Conservation (phyloP, 2,797 vertebrate species). For the Tragopan temminckii region DNA sequence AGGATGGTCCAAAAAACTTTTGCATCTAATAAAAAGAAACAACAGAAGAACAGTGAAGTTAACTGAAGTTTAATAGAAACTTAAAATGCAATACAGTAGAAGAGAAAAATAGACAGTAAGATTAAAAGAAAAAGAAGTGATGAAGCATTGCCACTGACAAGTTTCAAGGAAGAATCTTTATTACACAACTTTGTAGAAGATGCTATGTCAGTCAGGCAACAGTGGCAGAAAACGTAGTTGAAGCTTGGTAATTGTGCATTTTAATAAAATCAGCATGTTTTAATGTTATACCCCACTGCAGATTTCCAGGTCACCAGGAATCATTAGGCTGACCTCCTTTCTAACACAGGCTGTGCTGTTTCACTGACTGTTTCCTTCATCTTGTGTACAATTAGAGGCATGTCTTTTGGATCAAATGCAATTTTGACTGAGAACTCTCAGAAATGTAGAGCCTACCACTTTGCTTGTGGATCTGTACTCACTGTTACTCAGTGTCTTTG, state of each 20-base stretch:
- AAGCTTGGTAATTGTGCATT: background rate
- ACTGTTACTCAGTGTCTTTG: background rate
- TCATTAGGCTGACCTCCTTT: background rate
- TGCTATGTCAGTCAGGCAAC: background rate
- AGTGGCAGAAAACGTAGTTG: background rate
- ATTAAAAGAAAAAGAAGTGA: background rate
- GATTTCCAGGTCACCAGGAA: background rate
- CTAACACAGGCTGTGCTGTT: background rate
- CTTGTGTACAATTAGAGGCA: background rate
- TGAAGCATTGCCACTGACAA: background rate
- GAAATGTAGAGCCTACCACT: background rate
- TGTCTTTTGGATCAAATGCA: background rate
- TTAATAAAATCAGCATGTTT: background rate
- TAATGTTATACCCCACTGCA: background rate
- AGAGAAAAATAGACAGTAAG: background rate
- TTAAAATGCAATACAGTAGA: background rate
- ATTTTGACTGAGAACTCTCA: background rate
- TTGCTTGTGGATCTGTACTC: background rate
- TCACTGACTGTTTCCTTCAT: background rate
- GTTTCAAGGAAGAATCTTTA: background rate
- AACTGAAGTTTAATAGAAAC: background rate
- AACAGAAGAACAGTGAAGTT: background rate
- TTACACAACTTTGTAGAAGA: background rate
- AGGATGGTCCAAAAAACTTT: background rate
- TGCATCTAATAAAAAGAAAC: background rate